Evolutionary conservation across 2,888 invertebrate genomes (phyloP), one percentile per base, ranked within the genome.

Genomic region (Auanema freiburgensis): DNA sequence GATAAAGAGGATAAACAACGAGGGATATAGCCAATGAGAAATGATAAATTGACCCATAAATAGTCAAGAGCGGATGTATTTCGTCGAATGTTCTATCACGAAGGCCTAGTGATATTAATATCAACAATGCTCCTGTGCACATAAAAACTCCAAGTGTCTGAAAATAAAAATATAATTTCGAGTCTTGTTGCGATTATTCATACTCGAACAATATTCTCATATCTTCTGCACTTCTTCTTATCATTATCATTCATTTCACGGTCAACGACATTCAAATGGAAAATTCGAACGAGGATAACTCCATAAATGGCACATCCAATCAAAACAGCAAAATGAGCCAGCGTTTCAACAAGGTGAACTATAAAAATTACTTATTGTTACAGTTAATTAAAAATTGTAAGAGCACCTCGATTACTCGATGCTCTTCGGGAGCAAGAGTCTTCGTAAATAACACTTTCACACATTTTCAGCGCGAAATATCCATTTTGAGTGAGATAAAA

Each of bases 11-110:
- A 21, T 57, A 57, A 18, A 62, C 42, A 18, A 62, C 41, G 24
- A 62, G 43, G n/a, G 56, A 24, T 2, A 62, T 21, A 16, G 62
- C 57, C n/a, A 57, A 33, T 8, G 62, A 50, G 21, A 62, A 21
- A 33, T 62, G 62, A n/a, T 62, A 62, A 10, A 62, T 14, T 12
- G 56, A 57, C 14, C 62, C 62, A 23, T 62, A 62, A 42, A 62
- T 57, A 43, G 42, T 51, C 18, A 62, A 43, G 14, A 62, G 62
- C 12, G 62, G 62, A 33, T 62, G 62, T 16, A 10, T 50, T 11
- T 41, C 46, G n/a, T 24, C 44, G 14, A 52, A 23, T 21, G 14
- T 59, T 25, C 46, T 46, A 52, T 24, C n/a, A 5, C 42, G 23
- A 1, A 62, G 23, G 5, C 21, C 42, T 10, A 57, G 21, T 14